Conservation (phyloP, 2,797 vertebrate genomes). For the Clarias fuscus region DNA sequence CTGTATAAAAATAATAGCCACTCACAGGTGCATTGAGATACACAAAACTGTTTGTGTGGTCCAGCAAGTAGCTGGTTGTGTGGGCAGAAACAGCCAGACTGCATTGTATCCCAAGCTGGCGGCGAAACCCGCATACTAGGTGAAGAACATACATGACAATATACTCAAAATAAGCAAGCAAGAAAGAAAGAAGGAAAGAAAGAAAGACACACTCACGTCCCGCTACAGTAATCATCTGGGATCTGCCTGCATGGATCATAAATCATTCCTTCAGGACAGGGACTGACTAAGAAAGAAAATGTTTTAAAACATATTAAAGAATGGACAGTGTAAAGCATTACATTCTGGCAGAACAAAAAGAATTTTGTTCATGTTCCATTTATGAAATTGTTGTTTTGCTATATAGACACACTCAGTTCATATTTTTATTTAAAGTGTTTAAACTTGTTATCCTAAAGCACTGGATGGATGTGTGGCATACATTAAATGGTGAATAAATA, state of each 20-base stretch:
- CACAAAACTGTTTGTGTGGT: conserved; percentile 62
- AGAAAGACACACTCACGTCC: conserved; percentile 58
- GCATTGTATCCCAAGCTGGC: not conserved
- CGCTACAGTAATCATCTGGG: conserved; percentile 64
- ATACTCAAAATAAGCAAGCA: not conserved
- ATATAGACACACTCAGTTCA: not conserved
- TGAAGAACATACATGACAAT: conserved; percentile 13
- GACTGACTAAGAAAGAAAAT: conserved; percentile 55
- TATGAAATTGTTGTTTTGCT: not conserved
- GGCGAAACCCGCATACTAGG: conserved; percentile 43
- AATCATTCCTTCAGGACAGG: conserved; percentile 62
- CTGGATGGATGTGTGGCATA: not conserved
- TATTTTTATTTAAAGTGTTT: not conserved
- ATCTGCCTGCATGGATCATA: conserved; percentile 58
- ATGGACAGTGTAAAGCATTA: not conserved
- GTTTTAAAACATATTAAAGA: not conserved
- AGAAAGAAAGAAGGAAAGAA: not conserved
- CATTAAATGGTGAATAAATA: not conserved
- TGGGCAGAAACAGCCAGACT: conserved; percentile 71
- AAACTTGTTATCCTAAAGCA: not conserved
- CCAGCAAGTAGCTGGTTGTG: conserved; percentile 51
- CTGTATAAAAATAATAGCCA: conserved; percentile 19
- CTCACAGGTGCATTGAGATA: conserved; percentile 67
- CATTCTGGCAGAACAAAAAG: not conserved
- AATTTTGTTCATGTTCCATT: not conserved